Evolutionary conservation across 2,797 vertebrate species (phyloP), one percentile per base, ranked within the genome.

Genomic region (Gallirallus australis): DNA sequence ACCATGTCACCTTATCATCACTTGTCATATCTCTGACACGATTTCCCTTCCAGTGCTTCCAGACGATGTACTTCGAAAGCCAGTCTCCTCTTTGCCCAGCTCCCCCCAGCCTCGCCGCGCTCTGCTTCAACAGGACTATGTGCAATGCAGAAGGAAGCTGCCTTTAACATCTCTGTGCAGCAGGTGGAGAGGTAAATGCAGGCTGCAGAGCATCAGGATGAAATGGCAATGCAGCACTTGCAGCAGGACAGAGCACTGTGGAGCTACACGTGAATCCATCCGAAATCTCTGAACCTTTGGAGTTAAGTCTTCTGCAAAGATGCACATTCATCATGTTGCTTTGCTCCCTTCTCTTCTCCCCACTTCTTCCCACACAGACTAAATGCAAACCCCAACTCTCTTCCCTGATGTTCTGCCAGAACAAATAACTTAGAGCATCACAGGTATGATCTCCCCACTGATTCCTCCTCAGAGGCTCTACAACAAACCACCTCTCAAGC

Each of bases 381-480:
- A 83, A 89, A 95, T 24, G 35, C 64, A 94, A 82, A 63, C 47
- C 77, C 17, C 63, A 77, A 95, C 57, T 80, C 73, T 82, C 52
- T 52, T 66, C 56, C 57, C 45, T 31, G 8, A 45, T 45, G 35
- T 69, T 93, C 15, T 48, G 54, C 59, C 69, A 82, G 45, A 30
- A 30, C 52, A 57, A 37, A 60, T 0, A 66, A 68, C 64, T 91
- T 37, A 11, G 40, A 89, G 71, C 86, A 81, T 35, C 81, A 39
- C 40, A 47, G 5, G 13, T 77, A 79, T 27, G 35, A 82, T 33
- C 59, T 37, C 64, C 48, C 45, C 87, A 27, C 47, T 80, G 82
- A 59, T 92, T 92, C 85, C 61, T 73, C 30, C 70, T 91, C 68
- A 59, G 54, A 84, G 50, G 42, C 63, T 84, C 73, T 39, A 50